Conservation (phyloP, 2,888 invertebrate genomes). For the Tetragonula carbonaria region DNA sequence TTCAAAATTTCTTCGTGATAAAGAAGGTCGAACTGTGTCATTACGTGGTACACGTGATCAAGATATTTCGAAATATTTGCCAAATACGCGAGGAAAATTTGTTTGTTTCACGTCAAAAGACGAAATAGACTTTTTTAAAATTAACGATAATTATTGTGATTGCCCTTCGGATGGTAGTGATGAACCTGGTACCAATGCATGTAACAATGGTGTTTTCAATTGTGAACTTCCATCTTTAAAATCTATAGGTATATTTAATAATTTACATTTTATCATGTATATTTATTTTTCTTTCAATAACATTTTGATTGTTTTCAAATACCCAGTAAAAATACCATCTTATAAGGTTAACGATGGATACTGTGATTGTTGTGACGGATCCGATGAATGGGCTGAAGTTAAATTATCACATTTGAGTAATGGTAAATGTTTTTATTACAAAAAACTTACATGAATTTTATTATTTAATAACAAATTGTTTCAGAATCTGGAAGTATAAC, state of each 20-base stretch:
- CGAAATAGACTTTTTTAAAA: conserved; percentile 85
- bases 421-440: conserved; percentile 38
- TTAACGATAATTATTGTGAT: conserved; percentile 95
- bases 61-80: conserved; percentile 83
- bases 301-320: conserved; percentile 10
- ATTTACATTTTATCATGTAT: background rate
- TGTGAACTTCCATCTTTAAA: conserved; percentile 85
- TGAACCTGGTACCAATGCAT: conserved; percentile 95
- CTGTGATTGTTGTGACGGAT: conserved; percentile 97
- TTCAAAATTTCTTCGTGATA: conserved; percentile 70
- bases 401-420: conserved; percentile 36
- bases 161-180: conserved; percentile 90
- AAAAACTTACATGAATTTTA: background rate
- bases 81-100: conserved; percentile 84
- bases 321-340: conserved; percentile 87
- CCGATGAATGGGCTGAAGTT: conserved; percentile 89
- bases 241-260: conserved; percentile 55
- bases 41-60: conserved; percentile 82
- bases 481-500: conserved; percentile 50
- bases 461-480: conserved; percentile 39
- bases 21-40: conserved; percentile 68
- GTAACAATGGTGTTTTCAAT: conserved; percentile 92
- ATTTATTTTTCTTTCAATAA: conserved; percentile 7
- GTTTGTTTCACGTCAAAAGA: conserved; percentile 83
- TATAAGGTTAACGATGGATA: conserved; percentile 96